Base-by-base conservation (phyloP, 2,888 invertebrate genomes). In the Mayetiola destructor region DNA sequence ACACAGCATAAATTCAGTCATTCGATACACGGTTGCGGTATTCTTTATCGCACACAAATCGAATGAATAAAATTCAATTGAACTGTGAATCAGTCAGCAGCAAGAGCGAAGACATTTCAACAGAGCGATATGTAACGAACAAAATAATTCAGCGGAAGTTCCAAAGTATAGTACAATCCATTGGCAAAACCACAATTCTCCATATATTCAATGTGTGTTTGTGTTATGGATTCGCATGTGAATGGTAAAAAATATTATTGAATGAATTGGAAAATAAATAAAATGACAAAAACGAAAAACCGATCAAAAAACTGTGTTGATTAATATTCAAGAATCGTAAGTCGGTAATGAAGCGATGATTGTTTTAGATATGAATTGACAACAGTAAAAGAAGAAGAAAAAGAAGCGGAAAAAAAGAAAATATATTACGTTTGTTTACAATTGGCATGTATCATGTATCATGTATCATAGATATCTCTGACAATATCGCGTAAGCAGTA, bases 111-210 rank as follows among this genome's bases (percentile, higher is more conserved):
- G 42, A 9, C 16, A 18, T 20, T 6, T 12, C 2, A 48, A 48
- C 16, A 27, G 27, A 48, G 23, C 42, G 42, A 42, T 42, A 42
- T 21, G n/a, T n/a, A 14, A n/a, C 27, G 27, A n/a, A n/a, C n/a
- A n/a, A n/a, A n/a, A n/a, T n/a, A n/a, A n/a, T n/a, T n/a, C 48
- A 48, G 27, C 48, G 48, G 48, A 48, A 48, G 48, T 48, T 48
- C n/a, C 23, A n/a, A 16, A 48, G 23, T n/a, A 48, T 5, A n/a
- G 16, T 27, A 27, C 48, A 48, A 48, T 48, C 23, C n/a, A 23
- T 27, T 27, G 48, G 48, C 48, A 6, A 40, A 21, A 3, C 12
- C 4, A 20, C 20, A 20, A 40, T 8, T n/a, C n/a, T 21, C 23
- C 21, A 10, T 21, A 40, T n/a, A n/a, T n/a, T n/a, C n/a, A n/a